Evolutionary conservation across 2,113 vertebrate genomes (phyloP), one percentile per base, ranked within the genome.

Genomic region (Cottus gobio): DNA sequence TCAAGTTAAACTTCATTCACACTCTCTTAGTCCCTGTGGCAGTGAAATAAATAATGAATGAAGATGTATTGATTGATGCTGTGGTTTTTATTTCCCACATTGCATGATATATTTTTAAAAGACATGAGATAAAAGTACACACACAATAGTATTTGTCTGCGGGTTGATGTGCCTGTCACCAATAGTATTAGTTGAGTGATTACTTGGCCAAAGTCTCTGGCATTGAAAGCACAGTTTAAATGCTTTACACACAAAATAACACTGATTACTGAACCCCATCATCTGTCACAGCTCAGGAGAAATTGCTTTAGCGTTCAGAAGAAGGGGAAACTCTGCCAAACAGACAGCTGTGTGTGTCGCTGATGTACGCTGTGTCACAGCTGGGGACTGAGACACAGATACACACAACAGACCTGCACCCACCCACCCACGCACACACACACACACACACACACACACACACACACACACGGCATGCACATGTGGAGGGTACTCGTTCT

Each of bases 231-330:
- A 18, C 73, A 67, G 82, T 89, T 77, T 85, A 83, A 87, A 88
- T 34, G 67, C 78, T 78, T 87, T 85, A 85, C 85, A 88, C 85
- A 83, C 77, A 88, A 88, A 89, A 83, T 64, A 89, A 92, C 88
- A 85, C 89, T 85, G 90, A 89, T 92, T 88, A 87, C 87, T 90
- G 90, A 92, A 82, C 89, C 89, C 83, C 86, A 86, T 91, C 91
- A 88, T 92, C 86, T 90, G 88, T 89, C 88, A 77, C 88, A 75
- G 91, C 91, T 92, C 92, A 85, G 83, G 70, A 66, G 77, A 82
- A 89, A 89, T 83, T 85, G 90, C 78, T 87, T 87, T 78, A 81
- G 92, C 86, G 44, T 80, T 89, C 73, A 71, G 86, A 68, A 85
- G 84, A 82, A 83, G 86, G 79, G 58, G 87, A 85, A 75, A 69